Conservation (phyloP, 2,888 invertebrate species). For the Thereva nobilitata region DNA sequence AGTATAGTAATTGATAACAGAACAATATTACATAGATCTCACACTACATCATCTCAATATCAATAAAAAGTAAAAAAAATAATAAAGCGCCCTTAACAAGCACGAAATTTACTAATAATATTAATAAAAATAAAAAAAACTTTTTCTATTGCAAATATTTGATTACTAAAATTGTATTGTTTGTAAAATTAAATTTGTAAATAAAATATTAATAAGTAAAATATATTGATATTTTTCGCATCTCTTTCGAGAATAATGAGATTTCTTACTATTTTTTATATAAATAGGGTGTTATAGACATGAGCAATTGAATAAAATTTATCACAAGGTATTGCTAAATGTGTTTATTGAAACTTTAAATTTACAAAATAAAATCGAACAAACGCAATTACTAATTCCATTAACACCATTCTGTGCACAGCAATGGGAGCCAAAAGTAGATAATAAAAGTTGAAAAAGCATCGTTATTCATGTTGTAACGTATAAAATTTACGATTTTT, state of each 20-base stretch:
- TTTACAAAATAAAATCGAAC: not conserved
- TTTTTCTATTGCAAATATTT: constrained; percentile 29
- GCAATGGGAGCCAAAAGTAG: too few relatives aligned
- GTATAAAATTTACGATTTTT: too few relatives aligned
- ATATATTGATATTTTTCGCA: constrained; percentile 9
- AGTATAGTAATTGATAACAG: not conserved
- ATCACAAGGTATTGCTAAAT: constrained; percentile 2
- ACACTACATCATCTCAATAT: constrained; percentile 12
- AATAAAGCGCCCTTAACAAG: constrained; percentile 33
- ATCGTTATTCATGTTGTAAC: too few relatives aligned
- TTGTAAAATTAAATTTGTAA: not conserved
- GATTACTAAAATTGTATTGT: not conserved
- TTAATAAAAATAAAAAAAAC: constrained; percentile 4
- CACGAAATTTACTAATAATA: constrained; percentile 18
- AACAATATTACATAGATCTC: constrained; percentile 22
- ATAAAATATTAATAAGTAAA: constrained; percentile 29
- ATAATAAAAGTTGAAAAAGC: too few relatives aligned
- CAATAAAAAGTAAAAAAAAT: constrained; percentile 6
- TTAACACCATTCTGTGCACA: too few relatives aligned
- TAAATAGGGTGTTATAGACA: constrained; percentile 11
- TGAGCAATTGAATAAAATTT: constrained; percentile 17
- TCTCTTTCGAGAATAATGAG: constrained; percentile 14
- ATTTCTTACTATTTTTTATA: constrained; percentile 12
- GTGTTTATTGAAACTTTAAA: not conserved
- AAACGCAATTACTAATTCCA: not conserved